Percentiles rank a stretch among this genome's conserved stretches.
Conservation (phyloP, 2,797 vertebrate species). For the Liasis olivaceus region DNA sequence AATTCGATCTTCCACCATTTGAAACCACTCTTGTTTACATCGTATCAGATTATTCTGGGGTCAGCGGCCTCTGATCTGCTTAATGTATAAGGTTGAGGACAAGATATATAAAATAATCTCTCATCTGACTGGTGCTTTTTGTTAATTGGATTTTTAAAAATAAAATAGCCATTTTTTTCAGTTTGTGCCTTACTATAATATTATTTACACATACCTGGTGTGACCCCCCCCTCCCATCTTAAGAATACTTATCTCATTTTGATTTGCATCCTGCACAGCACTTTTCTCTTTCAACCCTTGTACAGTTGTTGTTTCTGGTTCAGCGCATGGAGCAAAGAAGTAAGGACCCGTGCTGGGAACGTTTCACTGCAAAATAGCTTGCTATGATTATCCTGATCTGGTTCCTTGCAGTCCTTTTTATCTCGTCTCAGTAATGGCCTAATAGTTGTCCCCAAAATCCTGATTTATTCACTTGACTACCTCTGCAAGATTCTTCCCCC, state of each 20-base stretch:
- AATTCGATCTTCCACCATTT: neutral
- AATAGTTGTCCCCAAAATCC: neutral
- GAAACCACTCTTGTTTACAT: neutral
- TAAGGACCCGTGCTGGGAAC: neutral
- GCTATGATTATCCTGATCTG: constrained; percentile 21
- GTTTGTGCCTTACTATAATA: neutral
- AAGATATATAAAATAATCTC: neutral
- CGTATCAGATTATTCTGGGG: neutral
- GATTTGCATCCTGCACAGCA: neutral
- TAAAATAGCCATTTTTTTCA: neutral
- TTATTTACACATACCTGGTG: neutral
- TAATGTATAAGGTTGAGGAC: neutral
- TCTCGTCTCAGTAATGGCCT: neutral
- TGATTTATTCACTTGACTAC: constrained; percentile 1
- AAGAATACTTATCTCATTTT: neutral
- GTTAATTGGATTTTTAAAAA: neutral
- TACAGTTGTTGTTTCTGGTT: neutral
- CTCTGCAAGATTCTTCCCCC: neutral
- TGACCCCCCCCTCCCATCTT: neutral
- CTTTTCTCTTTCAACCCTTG: neutral
- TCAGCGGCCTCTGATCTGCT: neutral
- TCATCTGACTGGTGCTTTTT: neutral
- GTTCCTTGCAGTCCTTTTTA: neutral
- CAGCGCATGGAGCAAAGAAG: neutral
- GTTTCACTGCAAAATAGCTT: constrained; percentile 4